Conservation (phyloP, 2,888 invertebrate species). For the Andrena praecox region DNA sequence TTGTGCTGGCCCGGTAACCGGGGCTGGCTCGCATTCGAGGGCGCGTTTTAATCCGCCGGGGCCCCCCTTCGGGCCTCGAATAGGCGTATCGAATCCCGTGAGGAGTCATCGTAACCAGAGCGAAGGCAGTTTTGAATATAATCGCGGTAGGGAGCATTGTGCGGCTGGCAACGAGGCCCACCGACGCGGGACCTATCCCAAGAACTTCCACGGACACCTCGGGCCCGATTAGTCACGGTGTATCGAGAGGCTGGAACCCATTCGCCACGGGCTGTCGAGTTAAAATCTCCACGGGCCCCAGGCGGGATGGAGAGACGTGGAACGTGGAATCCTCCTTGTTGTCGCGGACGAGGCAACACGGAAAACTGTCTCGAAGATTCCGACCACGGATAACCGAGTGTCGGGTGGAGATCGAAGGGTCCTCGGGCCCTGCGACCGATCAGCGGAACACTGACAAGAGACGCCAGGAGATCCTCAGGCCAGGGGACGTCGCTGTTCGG, state of each 20-base stretch:
- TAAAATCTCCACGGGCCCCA: constrained; percentile 52
- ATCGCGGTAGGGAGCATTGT: constrained; percentile 55
- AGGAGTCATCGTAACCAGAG: constrained; percentile 60
- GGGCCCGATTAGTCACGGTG: constrained; percentile 75
- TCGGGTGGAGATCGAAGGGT: not conserved
- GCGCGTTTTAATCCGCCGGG: constrained; percentile 54
- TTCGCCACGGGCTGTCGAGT: constrained; percentile 75
- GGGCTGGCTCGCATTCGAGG: constrained; percentile 20
- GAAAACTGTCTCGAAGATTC: constrained; percentile 58
- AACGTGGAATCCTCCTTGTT: constrained; percentile 10
- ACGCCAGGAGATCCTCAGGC: not conserved
- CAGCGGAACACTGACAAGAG: not conserved
- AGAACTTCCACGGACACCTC: constrained; percentile 63
- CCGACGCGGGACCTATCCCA: constrained; percentile 74
- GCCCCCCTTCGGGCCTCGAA: constrained; percentile 19
- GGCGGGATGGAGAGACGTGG: constrained; percentile 4
- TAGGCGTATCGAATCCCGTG: constrained; percentile 66
- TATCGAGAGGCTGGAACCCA: constrained; percentile 69
- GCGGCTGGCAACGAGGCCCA: constrained; percentile 29
- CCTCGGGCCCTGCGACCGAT: not conserved
- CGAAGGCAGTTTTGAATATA: constrained; percentile 59
- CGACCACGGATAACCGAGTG: constrained; percentile 39
- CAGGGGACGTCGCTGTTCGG: not conserved
- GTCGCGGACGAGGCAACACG: constrained; percentile 21
- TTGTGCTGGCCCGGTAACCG: constrained; percentile 44